Percentiles rank a stretch among this genome's conserved stretches.
These are phyloP conservation scores for Nomia melanderi DNA, from an alignment of 1,140 invertebrate species.

Conservation along the genomic window DNA sequence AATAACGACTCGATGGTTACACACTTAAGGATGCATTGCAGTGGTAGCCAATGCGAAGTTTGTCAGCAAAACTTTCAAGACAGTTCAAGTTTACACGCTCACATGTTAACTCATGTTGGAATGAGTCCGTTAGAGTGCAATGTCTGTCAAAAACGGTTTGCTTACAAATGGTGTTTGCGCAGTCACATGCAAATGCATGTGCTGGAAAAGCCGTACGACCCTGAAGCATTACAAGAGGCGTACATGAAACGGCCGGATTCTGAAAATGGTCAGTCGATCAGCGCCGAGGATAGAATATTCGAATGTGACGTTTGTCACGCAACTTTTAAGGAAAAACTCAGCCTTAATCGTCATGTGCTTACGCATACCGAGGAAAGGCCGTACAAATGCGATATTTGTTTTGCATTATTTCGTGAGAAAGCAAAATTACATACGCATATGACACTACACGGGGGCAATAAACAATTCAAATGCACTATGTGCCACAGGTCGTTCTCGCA, in stretches of 20 bases:
- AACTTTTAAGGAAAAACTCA: constrained; percentile 80
- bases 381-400: constrained; percentile 80
- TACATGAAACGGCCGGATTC: constrained; percentile 64
- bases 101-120: constrained; percentile 80
- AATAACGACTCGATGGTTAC: constrained; percentile 79
- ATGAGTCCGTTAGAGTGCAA: constrained; percentile 82
- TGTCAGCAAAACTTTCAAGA: constrained; percentile 80
- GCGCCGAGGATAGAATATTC: constrained; percentile 73
- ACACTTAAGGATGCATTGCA: constrained; percentile 74
- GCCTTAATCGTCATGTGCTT: constrained; percentile 78
- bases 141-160: constrained; percentile 81
- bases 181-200: constrained; percentile 88
- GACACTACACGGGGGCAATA: constrained; percentile 85
- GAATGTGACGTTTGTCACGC: constrained; percentile 81
- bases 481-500: constrained; percentile 75
- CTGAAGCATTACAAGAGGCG: constrained; percentile 77
- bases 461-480: constrained; percentile 87
- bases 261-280: constrained; percentile 58
- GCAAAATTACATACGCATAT: constrained; percentile 85
- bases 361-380: constrained; percentile 79
- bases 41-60: constrained; percentile 75
- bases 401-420: constrained; percentile 80
- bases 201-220: constrained; percentile 83
- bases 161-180: constrained; percentile 82
- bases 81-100: constrained; percentile 79